Percentiles rank a stretch among this genome's conserved stretches.
Conservation (phyloP, 1,140 invertebrate species). For the Dinothrombium tinctorium region DNA sequence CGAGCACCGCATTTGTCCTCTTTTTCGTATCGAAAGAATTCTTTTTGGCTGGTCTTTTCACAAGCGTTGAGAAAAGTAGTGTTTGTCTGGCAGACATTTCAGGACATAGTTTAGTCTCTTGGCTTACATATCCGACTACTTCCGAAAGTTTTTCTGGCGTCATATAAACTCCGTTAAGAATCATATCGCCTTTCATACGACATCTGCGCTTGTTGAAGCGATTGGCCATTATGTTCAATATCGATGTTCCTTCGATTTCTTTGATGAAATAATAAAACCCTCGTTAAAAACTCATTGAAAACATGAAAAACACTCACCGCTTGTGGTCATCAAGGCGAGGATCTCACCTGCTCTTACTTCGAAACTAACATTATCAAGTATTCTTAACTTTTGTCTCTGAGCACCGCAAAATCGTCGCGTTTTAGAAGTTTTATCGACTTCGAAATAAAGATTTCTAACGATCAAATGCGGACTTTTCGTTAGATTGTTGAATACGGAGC, state of each 20-base stretch:
- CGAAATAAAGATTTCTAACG: slow-evolving; percentile 28
- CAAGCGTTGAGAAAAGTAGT: slow-evolving; percentile 45
- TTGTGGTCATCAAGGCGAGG: slow-evolving; percentile 61
- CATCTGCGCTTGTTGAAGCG: slow-evolving; percentile 20
- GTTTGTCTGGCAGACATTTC: slow-evolving; percentile 58
- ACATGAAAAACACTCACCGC: slow-evolving; percentile 20
- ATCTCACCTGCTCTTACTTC: slow-evolving; percentile 72
- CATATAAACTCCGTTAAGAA: slow-evolving; percentile 60
- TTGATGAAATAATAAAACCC: slow-evolving; percentile 8
- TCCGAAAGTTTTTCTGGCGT: slow-evolving; percentile 35
- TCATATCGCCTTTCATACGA: slow-evolving; percentile 45
- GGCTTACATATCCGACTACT: slow-evolving; percentile 36
- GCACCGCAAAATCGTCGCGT: slow-evolving; percentile 18
- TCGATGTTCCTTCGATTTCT: slow-evolving; percentile 46
- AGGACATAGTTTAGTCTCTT: slow-evolving; percentile 32
- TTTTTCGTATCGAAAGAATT: slow-evolving; percentile 28
- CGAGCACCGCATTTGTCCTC: slow-evolving; percentile 56
- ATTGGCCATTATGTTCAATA: slow-evolving; percentile 57
- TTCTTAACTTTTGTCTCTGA: slow-evolving; percentile 18
- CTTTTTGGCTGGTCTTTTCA: slow-evolving; percentile 28
- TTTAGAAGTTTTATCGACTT: slow-evolving; percentile 23
- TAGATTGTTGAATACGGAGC: not conserved
- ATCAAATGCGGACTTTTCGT: slow-evolving; percentile 35
- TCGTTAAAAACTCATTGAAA: slow-evolving; percentile 6
- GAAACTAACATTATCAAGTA: slow-evolving; percentile 44